A percentile compares a stretch with the other conserved stretches of the same genome.
Conservation (phyloP, 2,888 invertebrate species). For the Nomada goodeniana region DNA sequence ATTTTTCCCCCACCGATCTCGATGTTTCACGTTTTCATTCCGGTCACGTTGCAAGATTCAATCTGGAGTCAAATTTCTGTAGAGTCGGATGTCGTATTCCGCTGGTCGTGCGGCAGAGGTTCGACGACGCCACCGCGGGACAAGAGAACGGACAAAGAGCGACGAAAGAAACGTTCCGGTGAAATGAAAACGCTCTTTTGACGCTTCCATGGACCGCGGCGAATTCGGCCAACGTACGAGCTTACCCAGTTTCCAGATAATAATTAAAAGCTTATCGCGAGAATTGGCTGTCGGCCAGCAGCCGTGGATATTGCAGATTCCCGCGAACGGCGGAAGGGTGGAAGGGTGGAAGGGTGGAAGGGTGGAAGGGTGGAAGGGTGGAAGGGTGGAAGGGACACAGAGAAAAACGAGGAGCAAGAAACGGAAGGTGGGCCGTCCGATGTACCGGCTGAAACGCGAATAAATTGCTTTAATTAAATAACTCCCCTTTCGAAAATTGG, state of each 20-base stretch:
- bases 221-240: slow-evolving; percentile 30
- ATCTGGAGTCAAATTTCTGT: too few relatives aligned
- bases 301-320: slow-evolving; percentile 67
- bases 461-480: slow-evolving; percentile 79
- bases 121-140: background rate
- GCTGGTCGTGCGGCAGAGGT: too few relatives aligned
- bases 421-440: slow-evolving; percentile 46
- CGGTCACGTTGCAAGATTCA: background rate
- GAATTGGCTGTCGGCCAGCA: slow-evolving; percentile 71
- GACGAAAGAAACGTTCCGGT: background rate
- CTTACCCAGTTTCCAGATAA: slow-evolving; percentile 62
- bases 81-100: too few relatives aligned
- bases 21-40: background rate
- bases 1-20: background rate
- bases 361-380: slow-evolving; percentile 14
- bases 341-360: slow-evolving; percentile 31
- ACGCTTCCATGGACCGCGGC: slow-evolving; percentile 16
- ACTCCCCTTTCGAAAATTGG: slow-evolving; percentile 76
- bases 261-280: slow-evolving; percentile 74
- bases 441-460: slow-evolving; percentile 61
- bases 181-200: slow-evolving; percentile 1
- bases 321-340: slow-evolving; percentile 20
- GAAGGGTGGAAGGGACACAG: slow-evolving; percentile 16
- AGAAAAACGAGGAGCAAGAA: slow-evolving; percentile 47
- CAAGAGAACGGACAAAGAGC: background rate